Evolutionary conservation across 2,113 vertebrate genomes (phyloP), one percentile per base, ranked within the genome.

Genomic region (Cavia porcellus): DNA sequence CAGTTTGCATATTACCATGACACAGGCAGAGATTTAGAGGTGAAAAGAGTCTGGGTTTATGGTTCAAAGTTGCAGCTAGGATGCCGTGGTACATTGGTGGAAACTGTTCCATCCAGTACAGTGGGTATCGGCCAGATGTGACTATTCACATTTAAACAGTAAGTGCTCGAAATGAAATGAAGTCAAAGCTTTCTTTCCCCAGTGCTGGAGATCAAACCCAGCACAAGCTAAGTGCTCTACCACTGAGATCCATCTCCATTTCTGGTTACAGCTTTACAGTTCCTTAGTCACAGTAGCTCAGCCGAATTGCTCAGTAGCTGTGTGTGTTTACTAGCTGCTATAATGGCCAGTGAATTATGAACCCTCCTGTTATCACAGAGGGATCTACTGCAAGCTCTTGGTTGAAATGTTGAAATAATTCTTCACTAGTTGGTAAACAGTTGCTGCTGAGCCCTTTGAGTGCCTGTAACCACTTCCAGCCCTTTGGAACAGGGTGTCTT

Each of bases 1-100:
- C 42, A 64, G 7, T 28, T 57, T 61, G 59, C 12, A 13, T 50
- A 6, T 15, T 47, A n/a, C 22, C 47, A 35, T 32, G 74, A 72
- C 42, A 81, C 38, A 86, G 64, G 55, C 20, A 64, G 55, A 66
- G n/a, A 47, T 32, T 30, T 28, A 17, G 30, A 82, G 75, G 35
- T 52, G 14, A 66, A 13, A 52, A 81, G 11, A 8, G 50, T 75
- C 1, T 1, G 38, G 11, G 57, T 52, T n/a, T 87, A 5, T 75
- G 75, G 35, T n/a, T 72, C 13, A 45, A 64, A 72, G 57, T 52
- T 38, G 47, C 24, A 68, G 77, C 28, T 1, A 47, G 45, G 11
- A 30, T 0, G 0, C n/a, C 20, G 15, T n/a, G 57, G 22, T 68
- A 50, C 6, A 13, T 0, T 17, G 30, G n/a, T 45, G 77, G 55